phyloP scores from a whole-genome alignment of 2,797 vertebrate genomes.

The Ceryle rudis region DNA sequence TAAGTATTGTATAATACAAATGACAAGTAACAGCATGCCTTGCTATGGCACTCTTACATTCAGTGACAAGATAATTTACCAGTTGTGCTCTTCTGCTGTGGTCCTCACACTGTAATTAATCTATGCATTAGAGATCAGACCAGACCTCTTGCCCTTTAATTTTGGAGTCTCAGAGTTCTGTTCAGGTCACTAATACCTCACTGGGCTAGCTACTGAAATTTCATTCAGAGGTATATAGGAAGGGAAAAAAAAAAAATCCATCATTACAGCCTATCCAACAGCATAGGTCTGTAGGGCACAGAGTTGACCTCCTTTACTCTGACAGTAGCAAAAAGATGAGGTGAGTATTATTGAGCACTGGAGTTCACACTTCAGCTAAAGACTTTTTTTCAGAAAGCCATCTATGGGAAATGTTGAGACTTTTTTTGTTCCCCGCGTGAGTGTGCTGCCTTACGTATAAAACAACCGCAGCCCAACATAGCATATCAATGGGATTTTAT shows the following conservation, averaged over 20 bases:
- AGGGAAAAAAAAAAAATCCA: not conserved
- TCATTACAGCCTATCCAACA: not conserved
- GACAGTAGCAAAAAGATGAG: not conserved
- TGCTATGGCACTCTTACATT: not conserved
- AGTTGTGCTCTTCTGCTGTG: not conserved
- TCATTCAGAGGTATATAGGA: not conserved
- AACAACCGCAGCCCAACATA: not conserved
- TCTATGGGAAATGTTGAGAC: not conserved
- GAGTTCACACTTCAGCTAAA: not conserved
- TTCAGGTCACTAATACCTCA: not conserved
- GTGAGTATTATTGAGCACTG: not conserved
- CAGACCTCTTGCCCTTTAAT: not conserved
- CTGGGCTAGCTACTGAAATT: not conserved
- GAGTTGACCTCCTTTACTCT: not conserved
- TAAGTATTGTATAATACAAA: not conserved
- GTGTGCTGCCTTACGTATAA: not conserved
- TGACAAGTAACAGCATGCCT: not conserved
- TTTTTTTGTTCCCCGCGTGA: not conserved
- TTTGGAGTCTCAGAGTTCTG: not conserved
- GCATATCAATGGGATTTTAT: not conserved
- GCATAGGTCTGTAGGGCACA: not conserved
- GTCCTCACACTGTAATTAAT: not conserved
- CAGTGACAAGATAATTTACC: not conserved
- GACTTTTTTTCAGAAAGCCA: not conserved
- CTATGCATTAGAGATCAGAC: not conserved